phyloP scores from a whole-genome alignment of 2,113 vertebrate species.

The Carassius auratus region DNA sequence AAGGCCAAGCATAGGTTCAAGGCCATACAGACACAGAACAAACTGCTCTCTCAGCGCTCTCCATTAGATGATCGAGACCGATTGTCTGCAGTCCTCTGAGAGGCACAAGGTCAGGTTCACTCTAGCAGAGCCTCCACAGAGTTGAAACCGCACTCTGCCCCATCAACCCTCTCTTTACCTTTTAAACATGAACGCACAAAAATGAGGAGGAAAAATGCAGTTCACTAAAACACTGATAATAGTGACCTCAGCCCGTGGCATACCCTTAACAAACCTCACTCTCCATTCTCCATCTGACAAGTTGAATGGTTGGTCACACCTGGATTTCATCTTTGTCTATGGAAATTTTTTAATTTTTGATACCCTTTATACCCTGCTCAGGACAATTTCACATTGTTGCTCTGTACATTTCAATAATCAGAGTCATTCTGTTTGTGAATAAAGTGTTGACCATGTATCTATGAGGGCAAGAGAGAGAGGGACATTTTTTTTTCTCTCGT shows the following conservation, averaged over 20 bases:
- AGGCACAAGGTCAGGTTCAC: slow-evolving; percentile 12
- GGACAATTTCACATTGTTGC: not conserved
- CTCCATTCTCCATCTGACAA: not conserved
- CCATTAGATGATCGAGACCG: slow-evolving; percentile 1
- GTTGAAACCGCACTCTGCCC: not conserved
- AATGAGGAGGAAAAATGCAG: not conserved
- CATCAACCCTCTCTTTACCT: not conserved
- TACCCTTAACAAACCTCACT: slow-evolving; percentile 3
- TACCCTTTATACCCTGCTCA: not conserved
- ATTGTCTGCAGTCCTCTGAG: not conserved
- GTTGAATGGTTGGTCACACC: not conserved
- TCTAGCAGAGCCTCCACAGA: not conserved
- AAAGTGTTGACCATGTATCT: not conserved
- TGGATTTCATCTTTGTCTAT: slow-evolving; percentile 9
- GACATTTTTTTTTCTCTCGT: not conserved
- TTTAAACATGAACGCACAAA: not conserved
- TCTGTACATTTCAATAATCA: not conserved
- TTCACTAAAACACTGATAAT: not conserved
- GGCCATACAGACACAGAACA: slow-evolving; percentile 24
- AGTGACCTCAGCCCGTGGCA: not conserved
- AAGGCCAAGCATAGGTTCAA: slow-evolving; percentile 23
- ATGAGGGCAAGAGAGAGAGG: not conserved
- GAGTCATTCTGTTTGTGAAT: not conserved
- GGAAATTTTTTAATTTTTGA: slow-evolving; percentile 14
- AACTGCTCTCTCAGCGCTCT: slow-evolving; percentile 24